These are phyloP conservation scores for Acrobasis consociella DNA, from an alignment of 2,888 invertebrate genomes.

Conservation along the genomic window DNA sequence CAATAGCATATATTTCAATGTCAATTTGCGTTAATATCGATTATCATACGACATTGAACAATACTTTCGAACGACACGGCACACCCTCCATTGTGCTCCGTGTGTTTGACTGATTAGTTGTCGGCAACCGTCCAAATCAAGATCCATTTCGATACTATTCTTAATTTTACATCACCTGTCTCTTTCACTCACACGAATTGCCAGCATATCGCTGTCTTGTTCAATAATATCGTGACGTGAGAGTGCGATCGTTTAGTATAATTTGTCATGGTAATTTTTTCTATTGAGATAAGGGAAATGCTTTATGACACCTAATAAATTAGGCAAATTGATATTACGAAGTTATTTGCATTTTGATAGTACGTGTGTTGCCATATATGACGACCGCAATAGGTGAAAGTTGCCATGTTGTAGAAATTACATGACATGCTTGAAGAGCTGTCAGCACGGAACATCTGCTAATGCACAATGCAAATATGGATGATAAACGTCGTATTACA, in stretches of 20 bases:
- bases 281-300: slow-evolving; percentile 62
- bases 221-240: slow-evolving; percentile 38
- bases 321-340: slow-evolving; percentile 49
- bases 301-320: slow-evolving; percentile 66
- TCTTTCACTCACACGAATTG: slow-evolving; percentile 37
- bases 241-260: slow-evolving; percentile 51
- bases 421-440: slow-evolving; percentile 12
- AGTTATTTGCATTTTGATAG: slow-evolving; percentile 35
- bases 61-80: slow-evolving; percentile 49
- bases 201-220: slow-evolving; percentile 32
- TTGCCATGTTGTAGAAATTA: not conserved
- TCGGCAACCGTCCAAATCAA: slow-evolving; percentile 75
- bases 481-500: slow-evolving; percentile 11
- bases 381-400: slow-evolving; percentile 14
- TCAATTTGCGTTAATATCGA: slow-evolving; percentile 62
- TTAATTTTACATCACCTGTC: slow-evolving; percentile 50
- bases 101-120: slow-evolving; percentile 70
- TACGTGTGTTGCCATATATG: not conserved
- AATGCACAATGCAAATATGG: slow-evolving; percentile 19
- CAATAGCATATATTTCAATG: slow-evolving; percentile 51
- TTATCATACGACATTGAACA: slow-evolving; percentile 55
- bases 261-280: slow-evolving; percentile 71
- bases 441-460: slow-evolving; percentile 8
- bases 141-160: slow-evolving; percentile 73
- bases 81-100: slow-evolving; percentile 64